phyloP scores from a whole-genome alignment of 2,797 vertebrate genomes.

The Manis crassicaudata region DNA sequence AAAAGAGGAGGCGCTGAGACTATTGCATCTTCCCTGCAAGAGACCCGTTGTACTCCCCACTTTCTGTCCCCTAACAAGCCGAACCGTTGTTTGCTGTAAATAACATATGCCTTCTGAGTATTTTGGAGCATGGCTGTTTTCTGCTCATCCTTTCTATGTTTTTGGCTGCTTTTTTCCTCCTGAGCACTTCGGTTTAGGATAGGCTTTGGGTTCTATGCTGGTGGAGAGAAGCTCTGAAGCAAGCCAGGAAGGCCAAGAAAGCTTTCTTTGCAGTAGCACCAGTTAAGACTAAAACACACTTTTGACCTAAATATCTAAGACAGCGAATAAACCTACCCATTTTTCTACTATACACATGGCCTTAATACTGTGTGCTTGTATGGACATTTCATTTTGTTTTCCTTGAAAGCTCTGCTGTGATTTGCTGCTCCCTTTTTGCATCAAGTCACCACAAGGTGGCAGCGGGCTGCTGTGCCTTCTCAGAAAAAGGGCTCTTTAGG shows the following conservation, averaged over 20 bases:
- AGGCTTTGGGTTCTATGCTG: neutral
- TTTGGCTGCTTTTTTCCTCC: neutral
- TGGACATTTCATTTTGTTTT: conserved; percentile 20
- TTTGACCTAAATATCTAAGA: neutral
- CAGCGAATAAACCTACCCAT: conserved; percentile 53
- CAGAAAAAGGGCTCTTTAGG: neutral
- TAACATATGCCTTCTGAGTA: neutral
- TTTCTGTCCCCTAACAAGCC: neutral
- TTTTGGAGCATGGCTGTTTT: neutral
- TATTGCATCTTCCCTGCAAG: neutral
- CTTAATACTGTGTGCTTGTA: neutral
- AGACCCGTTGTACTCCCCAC: neutral
- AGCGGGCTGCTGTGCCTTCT: conserved; percentile 24
- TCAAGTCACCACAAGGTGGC: conserved; percentile 65
- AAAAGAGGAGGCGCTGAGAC: neutral
- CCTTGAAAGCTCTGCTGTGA: neutral
- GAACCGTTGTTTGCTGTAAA: neutral
- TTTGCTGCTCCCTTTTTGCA: neutral
- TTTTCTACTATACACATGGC: neutral
- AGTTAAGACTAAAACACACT: neutral
- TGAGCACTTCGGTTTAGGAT: conserved; percentile 18
- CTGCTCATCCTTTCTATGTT: neutral
- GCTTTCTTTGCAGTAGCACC: conserved; percentile 4
- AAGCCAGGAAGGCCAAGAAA: neutral
- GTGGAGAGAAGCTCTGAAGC: neutral